Evolutionary conservation across 2,888 invertebrate species (phyloP), one percentile per base, ranked within the genome.

Genomic region (Sminthurides aquaticus): DNA sequence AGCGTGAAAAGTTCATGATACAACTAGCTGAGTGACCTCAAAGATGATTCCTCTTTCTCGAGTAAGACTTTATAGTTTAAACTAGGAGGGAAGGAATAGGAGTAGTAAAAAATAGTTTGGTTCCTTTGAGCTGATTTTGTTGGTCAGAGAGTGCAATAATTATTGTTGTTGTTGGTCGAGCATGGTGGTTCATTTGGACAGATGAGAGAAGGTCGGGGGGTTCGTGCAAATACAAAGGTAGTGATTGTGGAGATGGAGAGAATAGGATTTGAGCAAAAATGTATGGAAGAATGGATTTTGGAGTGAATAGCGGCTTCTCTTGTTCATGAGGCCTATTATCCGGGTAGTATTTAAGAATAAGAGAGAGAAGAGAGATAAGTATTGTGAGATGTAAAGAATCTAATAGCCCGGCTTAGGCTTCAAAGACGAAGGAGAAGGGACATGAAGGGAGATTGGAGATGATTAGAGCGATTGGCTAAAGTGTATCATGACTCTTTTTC

Each of bases 11-110:
- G 48, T 60, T 34, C 8, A 34, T 34, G 43, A 15, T 34, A 15
- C 3, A 49, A 49, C 24, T 58, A 34, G 24, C 58, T 34, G 60
- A 60, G 49, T 60, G 60, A 60, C 60, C 60, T 34, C 8, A 5
- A 34, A 34, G n/a, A n/a, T n/a, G n/a, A n/a, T n/a, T n/a, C n/a
- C n/a, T n/a, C n/a, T n/a, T n/a, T n/a, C n/a, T n/a, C n/a, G n/a
- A n/a, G n/a, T n/a, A n/a, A n/a, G n/a, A n/a, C n/a, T n/a, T n/a
- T n/a, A n/a, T n/a, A n/a, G n/a, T n/a, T n/a, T n/a, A n/a, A n/a
- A n/a, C n/a, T n/a, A n/a, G n/a, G n/a, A n/a, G n/a, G n/a, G n/a
- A n/a, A n/a, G n/a, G n/a, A n/a, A n/a, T n/a, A n/a, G n/a, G 43
- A 34, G 43, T 34, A n/a, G 43, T 34, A 34, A 34, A 34, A 34